These are phyloP conservation scores for Alviniconcha strummeri DNA, from an alignment of 2,888 invertebrate species.

Conservation along the genomic window DNA sequence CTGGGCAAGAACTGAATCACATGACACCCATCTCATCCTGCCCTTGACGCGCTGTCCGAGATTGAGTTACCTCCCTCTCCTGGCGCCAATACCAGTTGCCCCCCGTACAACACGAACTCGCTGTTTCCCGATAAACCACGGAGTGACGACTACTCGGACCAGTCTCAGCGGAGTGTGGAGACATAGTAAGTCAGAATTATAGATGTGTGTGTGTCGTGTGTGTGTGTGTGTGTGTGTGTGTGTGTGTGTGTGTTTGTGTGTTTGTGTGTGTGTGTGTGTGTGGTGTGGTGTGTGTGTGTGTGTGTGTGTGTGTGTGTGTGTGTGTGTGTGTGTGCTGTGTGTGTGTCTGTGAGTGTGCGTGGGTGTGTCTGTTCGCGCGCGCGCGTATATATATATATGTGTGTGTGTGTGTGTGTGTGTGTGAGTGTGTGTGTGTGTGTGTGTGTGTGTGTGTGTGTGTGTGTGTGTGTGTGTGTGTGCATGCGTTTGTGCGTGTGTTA, in stretches of 20 bases:
- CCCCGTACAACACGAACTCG: constrained; percentile 18
- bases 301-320: too few species aligned
- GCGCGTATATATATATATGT: not conserved
- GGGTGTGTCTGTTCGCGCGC: not conserved
- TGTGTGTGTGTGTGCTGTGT: too few species aligned
- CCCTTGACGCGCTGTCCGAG: constrained; percentile 12
- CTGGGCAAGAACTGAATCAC: constrained; percentile 10
- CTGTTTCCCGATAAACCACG: not conserved
- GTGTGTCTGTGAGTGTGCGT: not conserved
- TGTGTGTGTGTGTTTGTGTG: too few species aligned
- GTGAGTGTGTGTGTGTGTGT: too few species aligned
- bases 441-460: not conserved
- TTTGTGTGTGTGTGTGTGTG: too few species aligned
- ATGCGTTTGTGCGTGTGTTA: too few species aligned
- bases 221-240: too few species aligned
- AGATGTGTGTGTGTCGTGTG: too few species aligned
- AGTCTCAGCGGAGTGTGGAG: constrained; percentile 18
- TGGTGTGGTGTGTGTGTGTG: too few species aligned
- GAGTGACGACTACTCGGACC: constrained; percentile 14
- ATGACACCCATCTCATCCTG: not conserved
- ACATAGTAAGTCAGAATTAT: not conserved
- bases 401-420: too few species aligned
- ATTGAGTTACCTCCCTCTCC: constrained; percentile 24
- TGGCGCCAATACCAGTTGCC: constrained; percentile 22
- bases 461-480: not conserved